These are phyloP conservation scores for Dasysyrphus albostriatus DNA, from an alignment of 2,888 invertebrate species.

Conservation along the genomic window DNA sequence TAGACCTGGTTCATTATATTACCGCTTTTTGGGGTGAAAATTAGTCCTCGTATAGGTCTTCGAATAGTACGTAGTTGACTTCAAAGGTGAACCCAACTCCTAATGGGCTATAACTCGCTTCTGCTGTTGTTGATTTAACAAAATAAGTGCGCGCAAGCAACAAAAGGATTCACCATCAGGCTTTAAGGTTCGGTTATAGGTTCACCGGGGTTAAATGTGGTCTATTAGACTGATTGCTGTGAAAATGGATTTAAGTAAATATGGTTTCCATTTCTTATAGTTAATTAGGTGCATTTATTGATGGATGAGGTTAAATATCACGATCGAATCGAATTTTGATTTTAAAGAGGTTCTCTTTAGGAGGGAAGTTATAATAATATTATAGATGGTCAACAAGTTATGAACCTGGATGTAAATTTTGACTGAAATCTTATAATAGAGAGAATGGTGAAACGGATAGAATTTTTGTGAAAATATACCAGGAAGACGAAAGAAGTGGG, in stretches of 20 bases:
- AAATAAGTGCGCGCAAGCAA: conserved; percentile 23
- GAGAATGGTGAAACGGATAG: no score
- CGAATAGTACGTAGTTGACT: conserved; percentile 3
- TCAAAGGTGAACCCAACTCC: conserved; percentile 30
- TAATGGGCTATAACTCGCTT: conserved; percentile 24
- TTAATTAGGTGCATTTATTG: conserved; percentile 73
- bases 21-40: conserved; percentile 61
- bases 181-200: neutral
- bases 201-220: conserved; percentile 41
- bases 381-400: no score
- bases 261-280: conserved; percentile 52
- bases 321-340: conserved; percentile 32
- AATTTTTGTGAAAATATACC: no score
- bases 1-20: conserved; percentile 17
- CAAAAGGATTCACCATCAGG: conserved; percentile 60
- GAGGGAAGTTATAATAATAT: neutral
- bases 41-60: conserved; percentile 51
- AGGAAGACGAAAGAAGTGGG: no score
- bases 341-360: conserved; percentile 55
- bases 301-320: conserved; percentile 70
- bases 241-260: conserved; percentile 56
- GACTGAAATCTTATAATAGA: no score
- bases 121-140: conserved; percentile 38
- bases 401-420: no score
- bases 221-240: conserved; percentile 25